Conservation (phyloP, 2,113 vertebrate genomes). For the Speoplatyrhinus poulsoni region DNA sequence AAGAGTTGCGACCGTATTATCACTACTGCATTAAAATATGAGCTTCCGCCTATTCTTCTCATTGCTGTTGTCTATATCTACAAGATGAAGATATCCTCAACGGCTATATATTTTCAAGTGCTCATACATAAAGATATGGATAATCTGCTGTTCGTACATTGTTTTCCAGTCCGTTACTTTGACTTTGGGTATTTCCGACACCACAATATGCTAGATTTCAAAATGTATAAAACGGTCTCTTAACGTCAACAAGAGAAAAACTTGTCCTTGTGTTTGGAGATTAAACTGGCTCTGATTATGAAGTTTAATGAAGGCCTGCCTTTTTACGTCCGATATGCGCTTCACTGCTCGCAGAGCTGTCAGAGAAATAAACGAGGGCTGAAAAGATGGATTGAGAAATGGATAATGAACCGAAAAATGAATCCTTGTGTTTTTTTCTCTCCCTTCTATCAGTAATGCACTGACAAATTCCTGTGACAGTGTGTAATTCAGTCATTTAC, state of each 20-base stretch:
- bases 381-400: neutral
- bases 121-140: conserved; percentile 11
- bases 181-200: neutral
- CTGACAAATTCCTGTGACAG: conserved; percentile 27
- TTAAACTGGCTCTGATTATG: conserved; percentile 19
- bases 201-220: too few relatives aligned
- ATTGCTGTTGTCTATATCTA: neutral
- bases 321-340: conserved; percentile 8
- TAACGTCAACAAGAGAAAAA: conserved; percentile 22
- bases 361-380: neutral
- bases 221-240: conserved; percentile 2
- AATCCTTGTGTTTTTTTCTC: conserved; percentile 9
- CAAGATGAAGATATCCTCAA: conserved; percentile 8
- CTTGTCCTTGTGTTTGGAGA: conserved; percentile 20
- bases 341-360: conserved; percentile 5
- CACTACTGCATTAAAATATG: neutral
- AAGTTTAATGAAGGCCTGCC: conserved; percentile 5
- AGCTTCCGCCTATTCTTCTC: neutral
- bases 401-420: conserved; percentile 4
- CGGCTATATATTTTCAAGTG: conserved; percentile 2
- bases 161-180: conserved; percentile 32
- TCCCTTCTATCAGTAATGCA: neutral
- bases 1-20: too few relatives aligned
- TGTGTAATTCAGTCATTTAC: conserved; percentile 32
- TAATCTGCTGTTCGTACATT: conserved; percentile 24